These are phyloP conservation scores for Amphiduros pacificus DNA, from an alignment of 2,888 invertebrate species.

Conservation along the genomic window DNA sequence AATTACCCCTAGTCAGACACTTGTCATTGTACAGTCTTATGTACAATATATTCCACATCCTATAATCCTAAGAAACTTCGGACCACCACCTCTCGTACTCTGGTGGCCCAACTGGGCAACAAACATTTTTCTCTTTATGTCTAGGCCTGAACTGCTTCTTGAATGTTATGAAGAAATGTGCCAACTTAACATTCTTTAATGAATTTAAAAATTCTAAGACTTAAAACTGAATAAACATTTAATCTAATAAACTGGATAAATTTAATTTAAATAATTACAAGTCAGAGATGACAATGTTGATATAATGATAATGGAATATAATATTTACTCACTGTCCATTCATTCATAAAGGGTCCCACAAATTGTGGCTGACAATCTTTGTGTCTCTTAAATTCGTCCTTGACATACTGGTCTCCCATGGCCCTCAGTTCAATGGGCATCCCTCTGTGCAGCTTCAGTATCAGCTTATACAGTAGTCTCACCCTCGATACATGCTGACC, in stretches of 20 bases:
- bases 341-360: constrained; percentile 77
- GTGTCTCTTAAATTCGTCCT: constrained; percentile 84
- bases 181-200: too few species aligned
- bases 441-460: constrained; percentile 77
- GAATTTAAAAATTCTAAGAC: too few species aligned
- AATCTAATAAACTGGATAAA: neutral
- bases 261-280: neutral
- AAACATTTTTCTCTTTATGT: too few species aligned
- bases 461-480: constrained; percentile 75
- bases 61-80: too few species aligned
- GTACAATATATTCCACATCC: too few species aligned
- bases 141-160: too few species aligned
- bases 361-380: constrained; percentile 70
- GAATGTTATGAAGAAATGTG: too few species aligned
- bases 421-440: constrained; percentile 72
- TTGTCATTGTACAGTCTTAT: too few species aligned
- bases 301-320: neutral
- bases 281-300: neutral
- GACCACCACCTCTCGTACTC: too few species aligned
- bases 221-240: too few species aligned
- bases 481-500: constrained; percentile 70
- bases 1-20: too few species aligned
- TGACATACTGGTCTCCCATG: constrained; percentile 77
- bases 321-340: constrained; percentile 73
- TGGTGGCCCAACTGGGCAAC: too few species aligned